These are phyloP conservation scores for Microtus oregoni DNA, from an alignment of 2,113 vertebrate genomes.

Conservation along the genomic window DNA sequence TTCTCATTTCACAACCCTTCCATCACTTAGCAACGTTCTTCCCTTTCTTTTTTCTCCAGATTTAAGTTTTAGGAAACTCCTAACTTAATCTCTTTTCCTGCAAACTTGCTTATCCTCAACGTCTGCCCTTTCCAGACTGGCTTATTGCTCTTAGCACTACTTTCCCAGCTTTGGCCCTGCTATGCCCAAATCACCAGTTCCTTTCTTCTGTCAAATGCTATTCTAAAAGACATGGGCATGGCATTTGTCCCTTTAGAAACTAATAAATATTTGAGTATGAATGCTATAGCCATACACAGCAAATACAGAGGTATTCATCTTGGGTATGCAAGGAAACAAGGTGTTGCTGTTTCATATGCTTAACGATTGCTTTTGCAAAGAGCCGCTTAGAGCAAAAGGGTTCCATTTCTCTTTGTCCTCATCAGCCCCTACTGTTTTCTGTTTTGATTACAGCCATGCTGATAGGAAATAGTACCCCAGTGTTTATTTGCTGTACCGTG, in stretches of 20 bases:
- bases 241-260: not conserved
- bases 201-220: not conserved
- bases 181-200: not conserved
- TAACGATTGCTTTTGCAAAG: not conserved
- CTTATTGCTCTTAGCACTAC: not conserved
- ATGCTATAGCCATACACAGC: not conserved
- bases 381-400: not conserved
- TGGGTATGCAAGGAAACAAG: not conserved
- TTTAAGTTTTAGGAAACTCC: not conserved
- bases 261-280: not conserved
- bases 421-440: not conserved
- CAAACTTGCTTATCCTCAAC: not conserved
- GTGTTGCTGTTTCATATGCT: not conserved
- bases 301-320: not conserved
- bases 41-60: not conserved
- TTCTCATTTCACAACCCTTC: not conserved
- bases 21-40: not conserved
- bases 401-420: not conserved
- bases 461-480: not conserved
- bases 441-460: not conserved
- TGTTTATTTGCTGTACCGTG: not conserved
- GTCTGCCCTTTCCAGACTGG: not conserved
- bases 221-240: not conserved
- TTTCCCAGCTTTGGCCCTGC: not conserved
- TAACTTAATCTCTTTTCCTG: not conserved